Percentiles rank a stretch among this genome's conserved stretches.
These are phyloP conservation scores for Vesta saturnalis DNA, from an alignment of 2,888 invertebrate species.

Conservation along the genomic window DNA sequence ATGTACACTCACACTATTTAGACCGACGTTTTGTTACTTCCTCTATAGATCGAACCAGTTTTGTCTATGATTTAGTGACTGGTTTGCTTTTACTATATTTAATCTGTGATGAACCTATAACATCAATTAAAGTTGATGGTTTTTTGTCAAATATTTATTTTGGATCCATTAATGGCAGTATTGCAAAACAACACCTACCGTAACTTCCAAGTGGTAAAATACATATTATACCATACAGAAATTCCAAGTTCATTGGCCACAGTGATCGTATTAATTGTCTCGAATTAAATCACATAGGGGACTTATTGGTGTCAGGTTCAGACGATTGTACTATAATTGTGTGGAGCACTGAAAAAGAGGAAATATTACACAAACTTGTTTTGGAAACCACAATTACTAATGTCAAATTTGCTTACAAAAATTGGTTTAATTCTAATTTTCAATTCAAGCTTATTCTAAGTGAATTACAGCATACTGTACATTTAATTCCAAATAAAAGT, in stretches of 20 bases:
- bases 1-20: constrained; percentile 73
- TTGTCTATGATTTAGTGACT: constrained; percentile 78
- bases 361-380: constrained; percentile 74
- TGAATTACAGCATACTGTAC: constrained; percentile 69
- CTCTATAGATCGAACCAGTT: constrained; percentile 84
- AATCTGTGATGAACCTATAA: constrained; percentile 76
- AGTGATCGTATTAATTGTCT: constrained; percentile 75
- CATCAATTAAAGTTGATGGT: constrained; percentile 74
- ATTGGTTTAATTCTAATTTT: constrained; percentile 69
- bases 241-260: constrained; percentile 72
- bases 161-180: constrained; percentile 77
- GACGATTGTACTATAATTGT: constrained; percentile 77
- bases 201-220: constrained; percentile 76
- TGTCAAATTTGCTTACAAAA: constrained; percentile 70
- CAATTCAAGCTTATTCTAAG: constrained; percentile 68
- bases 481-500: not conserved
- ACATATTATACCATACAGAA: constrained; percentile 63
- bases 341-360: constrained; percentile 84
- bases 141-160: constrained; percentile 78
- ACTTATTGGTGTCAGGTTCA: constrained; percentile 79
- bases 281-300: constrained; percentile 76
- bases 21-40: constrained; percentile 78
- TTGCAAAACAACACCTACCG: constrained; percentile 74
- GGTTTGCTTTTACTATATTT: constrained; percentile 78
- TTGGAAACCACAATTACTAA: constrained; percentile 83